Evolutionary conservation across 2,888 invertebrate species (phyloP).

Genomic region (Apamea sordens): DNA sequence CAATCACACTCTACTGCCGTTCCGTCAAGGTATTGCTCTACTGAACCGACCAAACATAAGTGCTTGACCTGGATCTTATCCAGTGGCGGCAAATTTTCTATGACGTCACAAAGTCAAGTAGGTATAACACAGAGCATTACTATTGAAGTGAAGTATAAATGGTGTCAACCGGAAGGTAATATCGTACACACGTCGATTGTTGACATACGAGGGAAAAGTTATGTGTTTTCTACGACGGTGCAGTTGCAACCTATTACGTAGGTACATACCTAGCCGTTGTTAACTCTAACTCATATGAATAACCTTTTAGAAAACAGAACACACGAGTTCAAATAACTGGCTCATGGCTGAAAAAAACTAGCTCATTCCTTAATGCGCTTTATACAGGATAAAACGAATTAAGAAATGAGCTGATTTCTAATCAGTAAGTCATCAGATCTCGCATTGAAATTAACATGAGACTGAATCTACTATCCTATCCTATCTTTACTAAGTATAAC

Average conservation of each 20-base stretch:
- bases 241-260: conserved; percentile 26
- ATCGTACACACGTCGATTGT: conserved; percentile 42
- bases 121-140: conserved; percentile 32
- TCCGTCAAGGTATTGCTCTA: conserved; percentile 42
- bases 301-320: conserved; percentile 10
- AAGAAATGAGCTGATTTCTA: background rate
- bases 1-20: too few species aligned
- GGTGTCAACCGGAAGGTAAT: conserved; percentile 52
- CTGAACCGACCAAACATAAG: conserved; percentile 48
- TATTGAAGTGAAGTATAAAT: conserved; percentile 37
- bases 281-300: conserved; percentile 4
- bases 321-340: background rate
- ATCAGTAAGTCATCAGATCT: background rate
- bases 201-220: conserved; percentile 37
- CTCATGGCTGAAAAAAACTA: background rate
- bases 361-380: background rate
- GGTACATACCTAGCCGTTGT: conserved; percentile 1
- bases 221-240: conserved; percentile 16
- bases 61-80: conserved; percentile 44
- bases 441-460: background rate
- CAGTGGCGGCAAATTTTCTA: conserved; percentile 52
- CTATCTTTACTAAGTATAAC: too few species aligned
- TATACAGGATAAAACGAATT: too few species aligned
- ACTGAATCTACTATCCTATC: background rate
- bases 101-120: conserved; percentile 57